These are phyloP conservation scores for Xenus cinereus DNA, from an alignment of 2,113 vertebrate species.

Conservation along the genomic window DNA sequence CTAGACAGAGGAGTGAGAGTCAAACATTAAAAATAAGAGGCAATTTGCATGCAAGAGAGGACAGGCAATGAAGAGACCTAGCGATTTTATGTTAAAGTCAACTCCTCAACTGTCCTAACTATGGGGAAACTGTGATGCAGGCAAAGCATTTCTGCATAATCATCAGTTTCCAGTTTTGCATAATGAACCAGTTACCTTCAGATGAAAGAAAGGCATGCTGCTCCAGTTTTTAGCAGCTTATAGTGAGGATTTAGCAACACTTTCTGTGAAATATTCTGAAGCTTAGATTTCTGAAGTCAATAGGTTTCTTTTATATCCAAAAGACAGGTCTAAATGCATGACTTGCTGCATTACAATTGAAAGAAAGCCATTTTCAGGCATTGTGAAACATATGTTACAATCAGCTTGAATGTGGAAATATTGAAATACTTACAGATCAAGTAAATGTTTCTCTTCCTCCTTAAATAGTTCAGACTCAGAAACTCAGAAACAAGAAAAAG, in stretches of 20 bases:
- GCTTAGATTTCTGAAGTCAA: neutral
- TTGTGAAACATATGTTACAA: neutral
- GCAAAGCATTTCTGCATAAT: neutral
- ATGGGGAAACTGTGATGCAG: neutral
- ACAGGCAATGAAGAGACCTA: neutral
- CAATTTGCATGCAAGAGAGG: neutral
- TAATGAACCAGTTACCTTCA: neutral
- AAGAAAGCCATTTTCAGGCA: neutral
- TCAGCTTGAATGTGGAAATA: neutral
- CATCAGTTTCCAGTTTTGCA: neutral
- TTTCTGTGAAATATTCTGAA: neutral
- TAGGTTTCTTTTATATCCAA: neutral
- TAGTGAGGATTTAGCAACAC: neutral
- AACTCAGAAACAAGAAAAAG: neutral
- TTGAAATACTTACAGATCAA: neutral
- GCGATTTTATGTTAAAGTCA: neutral
- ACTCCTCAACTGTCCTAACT: neutral
- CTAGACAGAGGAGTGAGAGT: neutral
- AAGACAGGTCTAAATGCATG: neutral
- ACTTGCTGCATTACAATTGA: neutral
- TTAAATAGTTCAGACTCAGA: neutral
- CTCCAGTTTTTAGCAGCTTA: neutral
- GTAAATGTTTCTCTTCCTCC: neutral
- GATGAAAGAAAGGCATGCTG: neutral
- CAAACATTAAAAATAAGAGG: neutral